Percentiles rank a stretch among this genome's conserved stretches.
Evolutionary conservation across 2,888 invertebrate species (phyloP).

Genomic region (Psylliodes chrysocephalus): DNA sequence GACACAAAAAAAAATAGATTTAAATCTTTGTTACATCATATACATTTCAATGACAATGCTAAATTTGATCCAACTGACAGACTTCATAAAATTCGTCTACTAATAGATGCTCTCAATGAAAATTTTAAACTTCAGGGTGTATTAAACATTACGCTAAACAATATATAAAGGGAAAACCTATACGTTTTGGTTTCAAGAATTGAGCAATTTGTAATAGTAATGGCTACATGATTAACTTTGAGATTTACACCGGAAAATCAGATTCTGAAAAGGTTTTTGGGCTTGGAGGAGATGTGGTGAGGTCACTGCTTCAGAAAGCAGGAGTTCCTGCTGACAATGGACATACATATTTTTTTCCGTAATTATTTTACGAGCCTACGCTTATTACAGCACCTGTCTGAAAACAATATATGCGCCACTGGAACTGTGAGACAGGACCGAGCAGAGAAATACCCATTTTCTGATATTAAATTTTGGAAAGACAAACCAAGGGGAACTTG

Average conservation of each 20-base stretch:
- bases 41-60: too few species aligned
- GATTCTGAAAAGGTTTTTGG: not conserved
- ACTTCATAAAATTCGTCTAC: too few species aligned
- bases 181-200: not conserved
- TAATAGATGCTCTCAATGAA: too few species aligned
- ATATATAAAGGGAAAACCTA: not conserved
- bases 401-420: conserved; percentile 22
- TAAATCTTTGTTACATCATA: too few species aligned
- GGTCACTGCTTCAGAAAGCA: not conserved
- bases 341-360: not conserved
- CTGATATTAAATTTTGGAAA: conserved; percentile 19
- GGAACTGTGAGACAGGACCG: conserved; percentile 34
- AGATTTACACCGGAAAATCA: not conserved
- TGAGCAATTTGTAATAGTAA: not conserved
- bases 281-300: not conserved
- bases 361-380: not conserved
- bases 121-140: too few species aligned
- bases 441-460: conserved; percentile 18
- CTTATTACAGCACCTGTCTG: conserved; percentile 6
- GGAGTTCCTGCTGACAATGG: not conserved
- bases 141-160: not conserved
- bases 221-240: not conserved
- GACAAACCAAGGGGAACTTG: conserved; percentile 6
- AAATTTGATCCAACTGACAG: too few species aligned
- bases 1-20: too few species aligned